These are phyloP conservation scores for Malurus alboscapulatus DNA, from an alignment of 2,113 vertebrate genomes.

Conservation along the genomic window DNA sequence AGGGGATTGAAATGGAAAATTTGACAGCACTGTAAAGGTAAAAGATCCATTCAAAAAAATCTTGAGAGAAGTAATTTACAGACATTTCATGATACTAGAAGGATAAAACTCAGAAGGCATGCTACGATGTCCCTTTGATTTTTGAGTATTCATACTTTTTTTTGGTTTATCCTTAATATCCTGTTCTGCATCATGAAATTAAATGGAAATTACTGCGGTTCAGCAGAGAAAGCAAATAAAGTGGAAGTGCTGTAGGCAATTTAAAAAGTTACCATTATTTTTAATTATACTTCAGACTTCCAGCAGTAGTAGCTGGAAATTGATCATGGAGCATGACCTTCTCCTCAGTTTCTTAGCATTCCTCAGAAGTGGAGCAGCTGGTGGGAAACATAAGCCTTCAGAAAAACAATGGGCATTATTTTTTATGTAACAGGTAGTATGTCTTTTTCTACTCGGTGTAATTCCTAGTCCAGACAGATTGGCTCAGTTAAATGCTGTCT, in stretches of 20 bases:
- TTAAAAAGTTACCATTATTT: neutral
- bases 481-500: neutral
- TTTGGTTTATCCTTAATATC: neutral
- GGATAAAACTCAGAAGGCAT: neutral
- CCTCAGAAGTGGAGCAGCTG: neutral
- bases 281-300: neutral
- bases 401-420: neutral
- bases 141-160: neutral
- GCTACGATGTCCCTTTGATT: neutral
- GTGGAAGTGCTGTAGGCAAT: neutral
- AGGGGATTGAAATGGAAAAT: neutral
- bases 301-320: neutral
- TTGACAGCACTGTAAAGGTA: neutral
- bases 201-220: neutral
- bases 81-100: neutral
- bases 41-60: neutral
- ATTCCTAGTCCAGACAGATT: neutral
- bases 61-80: neutral
- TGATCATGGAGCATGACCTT: neutral
- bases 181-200: neutral
- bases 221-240: neutral
- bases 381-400: neutral
- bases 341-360: neutral
- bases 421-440: neutral
- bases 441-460: neutral